These are phyloP conservation scores for Dicaeum eximium DNA, from an alignment of 2,113 vertebrate genomes.

Conservation along the genomic window DNA sequence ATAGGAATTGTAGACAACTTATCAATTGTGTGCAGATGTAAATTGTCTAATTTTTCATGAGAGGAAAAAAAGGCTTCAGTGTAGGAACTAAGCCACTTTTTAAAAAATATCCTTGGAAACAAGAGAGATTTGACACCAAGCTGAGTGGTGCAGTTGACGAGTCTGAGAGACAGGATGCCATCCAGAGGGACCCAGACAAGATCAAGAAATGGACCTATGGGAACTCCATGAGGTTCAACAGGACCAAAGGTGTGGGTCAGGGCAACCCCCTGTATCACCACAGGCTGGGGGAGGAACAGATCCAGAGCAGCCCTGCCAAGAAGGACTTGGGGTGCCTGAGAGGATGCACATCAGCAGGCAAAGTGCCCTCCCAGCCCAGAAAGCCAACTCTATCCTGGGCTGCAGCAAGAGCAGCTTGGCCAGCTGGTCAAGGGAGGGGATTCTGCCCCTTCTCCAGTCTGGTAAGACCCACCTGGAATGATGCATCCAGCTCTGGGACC, in stretches of 20 bases:
- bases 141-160: rapidly evolving
- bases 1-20: not conserved
- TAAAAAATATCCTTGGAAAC: not conserved
- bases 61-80: not conserved
- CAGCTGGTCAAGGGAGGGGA: not conserved
- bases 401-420: not conserved
- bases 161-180: not conserved
- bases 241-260: not conserved
- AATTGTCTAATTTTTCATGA: not conserved
- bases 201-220: not conserved
- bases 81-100: not conserved
- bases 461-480: not conserved
- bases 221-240: not conserved
- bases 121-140: not conserved
- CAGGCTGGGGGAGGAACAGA: not conserved
- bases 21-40: not conserved
- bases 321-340: not conserved
- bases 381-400: not conserved
- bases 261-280: not conserved
- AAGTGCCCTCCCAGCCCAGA: not conserved
- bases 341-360: not conserved
- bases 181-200: not conserved
- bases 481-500: not conserved
- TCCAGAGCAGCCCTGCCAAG: not conserved
- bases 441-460: not conserved